Base-by-base conservation (phyloP, 2,113 vertebrate species). In the Saccopteryx leptura region DNA sequence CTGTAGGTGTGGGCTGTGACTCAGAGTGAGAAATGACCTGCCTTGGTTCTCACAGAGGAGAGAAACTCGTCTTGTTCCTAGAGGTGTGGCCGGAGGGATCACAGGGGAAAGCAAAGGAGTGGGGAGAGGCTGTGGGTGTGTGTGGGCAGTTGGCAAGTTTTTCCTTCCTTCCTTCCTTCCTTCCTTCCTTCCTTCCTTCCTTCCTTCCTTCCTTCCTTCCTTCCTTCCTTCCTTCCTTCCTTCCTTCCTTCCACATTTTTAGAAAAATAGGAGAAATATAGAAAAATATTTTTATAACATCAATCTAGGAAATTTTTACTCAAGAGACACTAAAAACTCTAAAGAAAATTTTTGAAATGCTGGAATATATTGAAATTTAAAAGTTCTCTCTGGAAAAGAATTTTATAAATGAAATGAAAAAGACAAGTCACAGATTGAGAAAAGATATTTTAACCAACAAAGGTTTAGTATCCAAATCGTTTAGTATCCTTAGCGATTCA, bases 361-460 rank as follows among this genome's bases (percentile, higher is more conserved):
- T 66, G 23, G 66, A 75, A 74, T 85, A 72, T 6, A 89, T 54
- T 85, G 46, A 74, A 74, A 94, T 74, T 79, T 94, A 85, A 92
- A 74, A 80, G 8, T 54, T 54, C 69, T 68, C 7, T 48, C 66
- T 85, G 24, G 66, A 18, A 84, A 88, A 71, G 4, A 31, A 24
- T 80, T 91, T 72, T 63, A 17, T n/a, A 88, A 84, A 94, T 28
- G 18, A 85, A 89, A 80, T 80, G 5, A n/a, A 66, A 92, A 92
- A 84, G 65, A 56, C 15, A 61, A 69, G 33, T 50, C 39, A 78
- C 54, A 78, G 33, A 48, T 14, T 92, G 50, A 69, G 66, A 94
- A 92, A 74, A 85, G 10, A 19, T 17, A 21, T 56, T 91, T 93
- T 86, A 78, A 66, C 72, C 19, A 68, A 24, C 54, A 88, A 92